Percentiles rank a stretch among this genome's conserved stretches.
Evolutionary conservation across 2,797 vertebrate species (phyloP).

Genomic region (Balearica regulorum): DNA sequence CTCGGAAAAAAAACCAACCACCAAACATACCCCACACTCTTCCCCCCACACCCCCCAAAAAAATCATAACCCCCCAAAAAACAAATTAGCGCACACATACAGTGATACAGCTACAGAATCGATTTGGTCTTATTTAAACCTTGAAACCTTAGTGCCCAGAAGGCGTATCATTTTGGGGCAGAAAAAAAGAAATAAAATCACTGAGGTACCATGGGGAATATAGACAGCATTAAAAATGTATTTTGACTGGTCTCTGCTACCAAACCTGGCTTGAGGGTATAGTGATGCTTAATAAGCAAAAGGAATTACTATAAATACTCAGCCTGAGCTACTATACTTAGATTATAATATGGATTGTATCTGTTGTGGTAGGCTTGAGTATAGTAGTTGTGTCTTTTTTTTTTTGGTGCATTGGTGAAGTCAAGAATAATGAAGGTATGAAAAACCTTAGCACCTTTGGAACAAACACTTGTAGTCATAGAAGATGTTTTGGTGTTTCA

Average conservation of each 20-base stretch:
- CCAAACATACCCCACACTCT: too few species aligned
- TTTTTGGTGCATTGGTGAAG: neutral
- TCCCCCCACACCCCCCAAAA: neutral
- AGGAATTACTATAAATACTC: neutral
- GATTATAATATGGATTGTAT: neutral
- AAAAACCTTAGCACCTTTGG: neutral
- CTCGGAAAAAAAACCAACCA: neutral
- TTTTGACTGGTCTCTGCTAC: neutral
- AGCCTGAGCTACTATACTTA: neutral
- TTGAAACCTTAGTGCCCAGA: neutral
- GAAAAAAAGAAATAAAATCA: neutral
- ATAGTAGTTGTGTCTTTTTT: neutral
- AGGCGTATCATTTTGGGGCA: neutral
- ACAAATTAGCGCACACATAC: accelerated
- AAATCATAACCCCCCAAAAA: neutral
- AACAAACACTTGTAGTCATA: neutral
- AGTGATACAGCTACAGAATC: slow-evolving; percentile 1
- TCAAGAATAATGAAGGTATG: neutral
- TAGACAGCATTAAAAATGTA: slow-evolving; percentile 32
- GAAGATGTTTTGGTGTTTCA: neutral
- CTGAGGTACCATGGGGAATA: neutral
- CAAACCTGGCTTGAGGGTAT: neutral
- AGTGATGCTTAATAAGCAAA: slow-evolving; percentile 24
- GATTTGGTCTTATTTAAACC: slow-evolving; percentile 50
- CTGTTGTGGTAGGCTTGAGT: neutral